Percentiles rank a stretch among this genome's conserved stretches.
Conservation (phyloP, 1,140 invertebrate genomes). For the Octopus sinensis region DNA sequence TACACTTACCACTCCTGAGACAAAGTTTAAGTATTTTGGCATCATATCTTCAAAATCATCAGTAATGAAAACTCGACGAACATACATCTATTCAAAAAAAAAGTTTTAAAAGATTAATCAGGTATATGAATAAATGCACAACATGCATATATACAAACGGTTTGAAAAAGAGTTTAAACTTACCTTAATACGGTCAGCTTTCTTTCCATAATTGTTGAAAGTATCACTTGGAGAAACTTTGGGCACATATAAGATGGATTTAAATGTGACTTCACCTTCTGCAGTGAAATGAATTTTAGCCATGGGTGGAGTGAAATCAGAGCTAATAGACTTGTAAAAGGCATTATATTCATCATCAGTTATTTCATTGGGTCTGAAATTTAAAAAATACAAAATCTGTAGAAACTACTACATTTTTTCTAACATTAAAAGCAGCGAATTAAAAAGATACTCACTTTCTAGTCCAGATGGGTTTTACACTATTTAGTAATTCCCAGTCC, state of each 20-base stretch:
- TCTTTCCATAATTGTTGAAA: conserved; percentile 92
- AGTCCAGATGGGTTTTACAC: conserved; percentile 96
- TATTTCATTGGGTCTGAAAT: conserved; percentile 71
- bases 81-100: conserved; percentile 69
- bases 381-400: not conserved
- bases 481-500: conserved; percentile 97
- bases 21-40: conserved; percentile 94
- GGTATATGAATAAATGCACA: not conserved
- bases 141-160: not conserved
- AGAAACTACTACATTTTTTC: not conserved
- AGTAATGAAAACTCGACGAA: conserved; percentile 96
- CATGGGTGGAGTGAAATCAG: conserved; percentile 83
- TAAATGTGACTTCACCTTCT: conserved; percentile 98
- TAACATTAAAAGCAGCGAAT: not conserved
- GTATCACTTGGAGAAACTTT: conserved; percentile 83
- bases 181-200: conserved; percentile 89
- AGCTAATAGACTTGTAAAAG: conserved; percentile 92
- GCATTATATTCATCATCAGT: conserved; percentile 84
- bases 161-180: conserved; percentile 1
- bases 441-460: conserved; percentile 66
- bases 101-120: not conserved
- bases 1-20: conserved; percentile 77
- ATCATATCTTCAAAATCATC: conserved; percentile 99
- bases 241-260: conserved; percentile 90
- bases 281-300: conserved; percentile 93